Conservation (phyloP, 2,797 vertebrate species). For the Silurus aristotelis region DNA sequence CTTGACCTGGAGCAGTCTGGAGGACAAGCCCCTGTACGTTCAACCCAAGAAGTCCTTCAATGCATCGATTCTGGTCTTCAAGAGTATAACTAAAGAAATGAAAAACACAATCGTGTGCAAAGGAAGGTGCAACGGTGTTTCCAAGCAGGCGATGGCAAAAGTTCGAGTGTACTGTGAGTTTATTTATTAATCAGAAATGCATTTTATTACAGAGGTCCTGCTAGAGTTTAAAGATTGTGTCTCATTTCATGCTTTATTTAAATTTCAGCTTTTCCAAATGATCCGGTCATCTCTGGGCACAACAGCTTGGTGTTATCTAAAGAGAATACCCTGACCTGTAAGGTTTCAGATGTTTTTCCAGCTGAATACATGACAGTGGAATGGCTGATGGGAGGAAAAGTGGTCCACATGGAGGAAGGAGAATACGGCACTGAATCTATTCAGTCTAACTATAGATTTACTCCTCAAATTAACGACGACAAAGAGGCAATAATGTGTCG, state of each 20-base stretch:
- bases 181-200: not conserved
- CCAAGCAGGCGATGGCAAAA: not conserved
- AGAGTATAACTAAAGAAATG: slow-evolving; percentile 57
- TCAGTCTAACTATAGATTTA: slow-evolving; percentile 53
- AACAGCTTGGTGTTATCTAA: slow-evolving; percentile 62
- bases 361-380: slow-evolving; percentile 67
- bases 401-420: slow-evolving; percentile 35
- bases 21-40: slow-evolving; percentile 63
- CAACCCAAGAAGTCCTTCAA: accelerated
- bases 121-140: slow-evolving; percentile 51
- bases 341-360: slow-evolving; percentile 73
- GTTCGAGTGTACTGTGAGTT: slow-evolving; percentile 73
- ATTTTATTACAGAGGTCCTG: not conserved
- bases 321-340: slow-evolving; percentile 69
- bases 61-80: slow-evolving; percentile 59
- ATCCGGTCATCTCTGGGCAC: slow-evolving; percentile 74
- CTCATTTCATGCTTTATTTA: not conserved
- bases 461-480: slow-evolving; percentile 43
- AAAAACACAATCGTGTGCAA: slow-evolving; percentile 63
- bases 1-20: slow-evolving; percentile 60
- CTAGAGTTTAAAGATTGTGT: not conserved
- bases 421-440: slow-evolving; percentile 6
- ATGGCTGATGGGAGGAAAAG: slow-evolving; percentile 61
- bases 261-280: slow-evolving; percentile 79
- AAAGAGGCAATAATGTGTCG: slow-evolving; percentile 65